Evolutionary conservation across 2,797 vertebrate genomes (phyloP), one percentile per base, ranked within the genome.

Genomic region (Pyrocephalus nanus): DNA sequence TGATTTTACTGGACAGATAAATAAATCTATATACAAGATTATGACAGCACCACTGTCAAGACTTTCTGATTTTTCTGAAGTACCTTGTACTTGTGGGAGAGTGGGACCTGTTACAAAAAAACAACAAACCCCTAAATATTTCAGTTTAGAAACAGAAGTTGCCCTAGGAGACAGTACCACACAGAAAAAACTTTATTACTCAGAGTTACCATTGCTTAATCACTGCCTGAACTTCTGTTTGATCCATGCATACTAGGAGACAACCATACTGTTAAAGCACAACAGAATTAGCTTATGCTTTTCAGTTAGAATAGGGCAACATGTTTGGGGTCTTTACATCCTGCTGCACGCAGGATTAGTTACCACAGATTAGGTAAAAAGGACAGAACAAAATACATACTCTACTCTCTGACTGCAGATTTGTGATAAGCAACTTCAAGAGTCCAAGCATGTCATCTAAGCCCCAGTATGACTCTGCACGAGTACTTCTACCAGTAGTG

Each of bases 401-500:
- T 42, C 11, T 18, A 4, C 58, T 61, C 9, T 50, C 32, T 65
- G 36, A 67, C 5, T 79, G 27, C 11, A 77, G 30, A 29, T 43
- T 40, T 72, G 47, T 2, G 5, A n/a, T 22, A 86, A 69, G 25
- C 57, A 62, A 26, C 15, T n/a, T 38, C 47, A n/a, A 12, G 38
- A 79, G 45, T 13, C 15, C 51, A 26, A 47, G 34, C 8, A 15
- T 6, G 4, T 22, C 5, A 8, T 8, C 48, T 51, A 12, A 88
- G 30, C 48, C 15, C 26, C 13, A 36, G 19, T 0, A 3, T 8
- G 19, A 21, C 3, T 1, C 36, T 55, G 30, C 1, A 0, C 1
- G 1, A 61, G 50, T 22, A 38, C 16, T 53, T 61, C 27, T 3
- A 84, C 12, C 32, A 16, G 7, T 15, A 13, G 7, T 18, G 70